These are phyloP conservation scores for Arrhopalites spinosus DNA, from an alignment of 2,888 invertebrate species.

Conservation along the genomic window DNA sequence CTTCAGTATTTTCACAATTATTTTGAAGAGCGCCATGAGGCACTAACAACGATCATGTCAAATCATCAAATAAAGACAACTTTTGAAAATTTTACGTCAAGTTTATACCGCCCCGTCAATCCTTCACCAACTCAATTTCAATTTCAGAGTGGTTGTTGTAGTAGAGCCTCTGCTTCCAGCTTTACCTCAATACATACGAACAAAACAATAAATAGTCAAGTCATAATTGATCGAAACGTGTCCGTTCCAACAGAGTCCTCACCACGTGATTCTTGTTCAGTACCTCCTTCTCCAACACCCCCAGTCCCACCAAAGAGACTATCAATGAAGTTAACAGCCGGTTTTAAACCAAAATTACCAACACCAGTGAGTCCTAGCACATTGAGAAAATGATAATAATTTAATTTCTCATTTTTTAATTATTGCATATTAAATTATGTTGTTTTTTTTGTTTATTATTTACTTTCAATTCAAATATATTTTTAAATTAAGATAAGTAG, in stretches of 20 bases:
- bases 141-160: conserved; percentile 59
- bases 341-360: conserved; percentile 47
- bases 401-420: not conserved
- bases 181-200: conserved; percentile 22
- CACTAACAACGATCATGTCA: conserved; percentile 80
- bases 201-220: conserved; percentile 20
- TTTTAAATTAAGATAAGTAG: not conserved
- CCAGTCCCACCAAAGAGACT: conserved; percentile 54
- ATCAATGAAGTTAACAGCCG: conserved; percentile 42
- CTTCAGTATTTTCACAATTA: conserved; percentile 89
- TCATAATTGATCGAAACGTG: conserved; percentile 21
- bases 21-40: conserved; percentile 87
- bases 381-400: not conserved
- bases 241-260: conserved; percentile 38
- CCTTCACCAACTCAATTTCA: conserved; percentile 61
- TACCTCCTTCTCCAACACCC: conserved; percentile 49
- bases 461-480: too few relatives aligned
- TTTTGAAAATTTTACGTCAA: conserved; percentile 84
- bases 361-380: conserved; percentile 51
- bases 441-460: too few relatives aligned
- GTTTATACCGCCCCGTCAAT: conserved; percentile 72
- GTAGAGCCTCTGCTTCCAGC: conserved; percentile 58
- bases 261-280: conserved; percentile 39
- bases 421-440: too few relatives aligned
- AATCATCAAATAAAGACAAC: conserved; percentile 85